Evolutionary conservation across 1,140 invertebrate species (phyloP).

Genomic region (Lethrus apterus): DNA sequence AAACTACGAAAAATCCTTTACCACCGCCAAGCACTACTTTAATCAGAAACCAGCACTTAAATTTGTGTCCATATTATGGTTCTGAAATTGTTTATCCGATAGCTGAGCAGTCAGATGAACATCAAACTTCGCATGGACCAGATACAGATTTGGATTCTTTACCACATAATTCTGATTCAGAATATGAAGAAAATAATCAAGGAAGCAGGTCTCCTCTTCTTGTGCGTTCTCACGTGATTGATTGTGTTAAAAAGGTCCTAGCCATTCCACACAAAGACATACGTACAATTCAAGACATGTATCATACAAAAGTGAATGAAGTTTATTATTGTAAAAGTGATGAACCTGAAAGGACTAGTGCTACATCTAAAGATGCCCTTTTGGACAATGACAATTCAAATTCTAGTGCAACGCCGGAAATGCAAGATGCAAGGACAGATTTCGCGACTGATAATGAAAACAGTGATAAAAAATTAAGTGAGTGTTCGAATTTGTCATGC

Average conservation of each 20-base stretch:
- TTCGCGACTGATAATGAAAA: conserved; percentile 31
- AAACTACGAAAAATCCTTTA: conserved; percentile 52
- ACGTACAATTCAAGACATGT: background rate
- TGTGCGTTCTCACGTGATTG: conserved; percentile 27
- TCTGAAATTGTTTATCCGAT: conserved; percentile 78
- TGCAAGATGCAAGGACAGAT: conserved; percentile 38
- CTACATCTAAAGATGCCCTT: conserved; percentile 56
- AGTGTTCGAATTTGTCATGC: conserved; percentile 31
- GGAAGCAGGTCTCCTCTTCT: conserved; percentile 38
- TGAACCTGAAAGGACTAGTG: conserved; percentile 49
- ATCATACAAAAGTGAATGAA: background rate
- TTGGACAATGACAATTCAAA: conserved; percentile 50
- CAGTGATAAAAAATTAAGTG: conserved; percentile 36
- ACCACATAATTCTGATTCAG: conserved; percentile 37
- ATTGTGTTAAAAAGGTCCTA: conserved; percentile 24
- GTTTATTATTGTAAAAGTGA: conserved; percentile 16
- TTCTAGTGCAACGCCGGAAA: conserved; percentile 50
- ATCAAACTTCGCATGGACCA: conserved; percentile 60
- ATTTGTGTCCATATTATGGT: conserved; percentile 61
- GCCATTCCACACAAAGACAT: conserved; percentile 15
- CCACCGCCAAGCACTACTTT: conserved; percentile 56
- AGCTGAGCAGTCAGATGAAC: conserved; percentile 74
- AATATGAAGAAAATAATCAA: conserved; percentile 48
- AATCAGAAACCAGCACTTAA: conserved; percentile 57
- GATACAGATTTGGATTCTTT: conserved; percentile 53